A percentile compares a stretch with the other conserved stretches of the same genome.
phyloP scores from a whole-genome alignment of 1,140 invertebrate genomes.

The Leucophenga varia region DNA sequence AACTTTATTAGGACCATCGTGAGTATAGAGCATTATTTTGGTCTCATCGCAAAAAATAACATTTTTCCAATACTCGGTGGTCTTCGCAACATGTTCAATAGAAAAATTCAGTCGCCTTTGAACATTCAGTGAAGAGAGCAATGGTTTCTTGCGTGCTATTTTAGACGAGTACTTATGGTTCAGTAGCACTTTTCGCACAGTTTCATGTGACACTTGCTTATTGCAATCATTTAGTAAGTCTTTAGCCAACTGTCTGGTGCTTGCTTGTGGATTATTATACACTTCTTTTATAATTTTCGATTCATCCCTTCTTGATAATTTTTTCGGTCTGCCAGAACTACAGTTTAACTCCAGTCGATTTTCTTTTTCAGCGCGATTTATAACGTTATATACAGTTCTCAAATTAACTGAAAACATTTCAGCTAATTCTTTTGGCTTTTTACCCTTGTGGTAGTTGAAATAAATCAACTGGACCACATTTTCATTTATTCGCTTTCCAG shows the following conservation, averaged over 20 bases:
- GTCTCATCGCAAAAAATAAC: conserved; percentile 2
- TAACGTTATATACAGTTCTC: conserved; percentile 14
- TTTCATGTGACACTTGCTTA: neutral
- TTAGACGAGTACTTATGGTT: neutral
- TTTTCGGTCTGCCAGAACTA: neutral
- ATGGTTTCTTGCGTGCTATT: neutral
- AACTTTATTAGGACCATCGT: conserved; percentile 1
- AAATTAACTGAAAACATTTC: conserved; percentile 9
- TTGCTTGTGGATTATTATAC: too few species aligned
- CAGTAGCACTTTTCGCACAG: neutral
- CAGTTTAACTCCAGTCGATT: conserved; percentile 7
- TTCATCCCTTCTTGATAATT: neutral
- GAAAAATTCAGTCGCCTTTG: neutral
- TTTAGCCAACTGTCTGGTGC: too few species aligned
- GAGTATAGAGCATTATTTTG: neutral
- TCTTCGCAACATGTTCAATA: neutral
- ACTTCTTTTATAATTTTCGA: too few species aligned
- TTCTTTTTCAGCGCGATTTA: conserved; percentile 13
- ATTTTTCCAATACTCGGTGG: neutral
- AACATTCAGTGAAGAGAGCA: neutral
- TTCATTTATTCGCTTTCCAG: too few species aligned
- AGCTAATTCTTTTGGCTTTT: too few species aligned
- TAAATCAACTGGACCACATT: too few species aligned
- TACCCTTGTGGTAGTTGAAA: too few species aligned
- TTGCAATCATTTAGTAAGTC: neutral